Evolutionary conservation across 2,797 vertebrate genomes (phyloP), one percentile per base, ranked within the genome.

Genomic region (Lateolabrax maculatus): DNA sequence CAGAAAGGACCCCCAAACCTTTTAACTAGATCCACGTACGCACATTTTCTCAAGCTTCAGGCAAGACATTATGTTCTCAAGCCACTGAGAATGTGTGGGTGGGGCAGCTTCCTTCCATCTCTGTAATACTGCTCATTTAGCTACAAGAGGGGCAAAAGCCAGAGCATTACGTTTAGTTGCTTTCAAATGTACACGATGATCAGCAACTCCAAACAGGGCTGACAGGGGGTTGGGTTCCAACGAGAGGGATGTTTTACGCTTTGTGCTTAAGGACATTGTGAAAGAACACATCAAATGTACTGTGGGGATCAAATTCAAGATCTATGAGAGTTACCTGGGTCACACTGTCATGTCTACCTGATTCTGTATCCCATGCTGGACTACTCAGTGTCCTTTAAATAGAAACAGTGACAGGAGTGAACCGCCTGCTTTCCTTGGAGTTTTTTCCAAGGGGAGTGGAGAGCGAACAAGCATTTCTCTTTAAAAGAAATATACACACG

Each of bases 361-460:
- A 18, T 69, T 72, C 48, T 75, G 67, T 53, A 70, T 76, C 71
- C 60, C 53, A 58, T 62, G n/a, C 63, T 29, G 53, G 70, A 51
- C 73, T 39, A 41, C 55, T 77, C 62, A 3, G 37, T 65, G 66
- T 66, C 60, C 76, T 84, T 84, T 72, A 82, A 80, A 84, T 82
- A 72, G 79, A 80, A 80, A 43, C 74, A 23, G 31, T 72, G 53
- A 75, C 56, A 25, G 37, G 16, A 81, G 63, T 68, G 58, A 73
- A 79, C 55, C 44, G 60, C 66, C 64, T 55, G 21, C 49, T 75
- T 73, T 82, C 79, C 60, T 52, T 36, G 64, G 25, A 57, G 56
- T 27, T 58, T 67, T 55, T n/a, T 56, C 82, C 60, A 58, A 70
- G 67, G 75, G 48, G n/a, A 69, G 41, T 6, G 36, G 6, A 56